Evolutionary conservation across 2,888 invertebrate species (phyloP).

Genomic region (Mantis religiosa): DNA sequence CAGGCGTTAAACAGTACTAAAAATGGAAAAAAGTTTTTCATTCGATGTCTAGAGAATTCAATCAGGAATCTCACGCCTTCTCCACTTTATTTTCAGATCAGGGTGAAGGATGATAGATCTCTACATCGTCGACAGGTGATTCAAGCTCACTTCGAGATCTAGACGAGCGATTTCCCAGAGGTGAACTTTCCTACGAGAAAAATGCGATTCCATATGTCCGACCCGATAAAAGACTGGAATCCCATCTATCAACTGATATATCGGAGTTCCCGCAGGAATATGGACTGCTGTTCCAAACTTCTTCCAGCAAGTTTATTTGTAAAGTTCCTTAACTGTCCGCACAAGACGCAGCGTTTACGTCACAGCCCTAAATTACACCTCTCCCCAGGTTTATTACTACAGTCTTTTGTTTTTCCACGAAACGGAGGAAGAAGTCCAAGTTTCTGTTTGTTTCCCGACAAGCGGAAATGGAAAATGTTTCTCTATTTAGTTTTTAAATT

Average conservation of each 20-base stretch:
- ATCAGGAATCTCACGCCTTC: neutral
- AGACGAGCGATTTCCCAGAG: neutral
- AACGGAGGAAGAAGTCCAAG: neutral
- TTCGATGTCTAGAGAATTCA: neutral
- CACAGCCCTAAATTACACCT: neutral
- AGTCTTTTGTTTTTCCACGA: neutral
- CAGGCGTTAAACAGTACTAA: no score
- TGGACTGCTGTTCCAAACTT: neutral
- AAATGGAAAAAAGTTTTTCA: neutral
- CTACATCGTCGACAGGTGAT: neutral
- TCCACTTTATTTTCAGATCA: neutral
- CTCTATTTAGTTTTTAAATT: neutral
- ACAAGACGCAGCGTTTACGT: neutral
- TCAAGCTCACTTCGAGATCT: neutral
- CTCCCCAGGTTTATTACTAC: neutral
- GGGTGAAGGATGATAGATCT: neutral
- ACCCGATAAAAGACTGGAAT: neutral
- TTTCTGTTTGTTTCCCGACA: neutral
- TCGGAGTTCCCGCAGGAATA: neutral
- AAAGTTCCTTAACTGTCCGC: neutral
- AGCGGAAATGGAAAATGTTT: neutral
- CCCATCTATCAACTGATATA: neutral
- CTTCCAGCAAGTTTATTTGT: neutral
- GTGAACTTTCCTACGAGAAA: neutral
- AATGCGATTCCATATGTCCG: neutral